Evolutionary conservation across 2,888 invertebrate genomes (phyloP), one percentile per base, ranked within the genome.

Genomic region (Trachelus tabidus): DNA sequence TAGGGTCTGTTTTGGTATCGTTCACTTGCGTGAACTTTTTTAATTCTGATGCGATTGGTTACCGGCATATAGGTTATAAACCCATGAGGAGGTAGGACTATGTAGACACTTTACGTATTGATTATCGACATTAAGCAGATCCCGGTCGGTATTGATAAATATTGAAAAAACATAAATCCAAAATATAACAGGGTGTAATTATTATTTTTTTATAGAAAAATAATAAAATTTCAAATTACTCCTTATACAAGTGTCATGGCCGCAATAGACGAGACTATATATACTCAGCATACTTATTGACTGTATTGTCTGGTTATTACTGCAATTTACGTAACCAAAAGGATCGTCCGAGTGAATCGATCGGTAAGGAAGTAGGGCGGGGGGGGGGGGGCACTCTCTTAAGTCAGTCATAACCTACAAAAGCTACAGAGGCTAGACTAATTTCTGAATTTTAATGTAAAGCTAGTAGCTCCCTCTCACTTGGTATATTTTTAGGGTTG

Each of bases 311-410:
- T 40, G 77, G 73, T 11, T 40, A 75, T 80, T 78, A n/a, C 73
- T 0, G 75, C 71, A 35, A 73, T 76, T 79, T 73, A 34, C 74
- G 78, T 40, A 78, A 81, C 73, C 1, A 56, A 56, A 23, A 23
- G 23, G 56, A 56, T 56, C 23, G 56, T 6, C 2, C 9, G 23
- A 23, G 9, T 23, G 23, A 23, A 56, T 56, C 23, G 56, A 56
- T 23, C 2, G 23, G 23, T 56, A 56, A 23, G 12, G 37, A 0
- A 12, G 11, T 11, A 4, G 4, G 37, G n/a, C n/a, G n/a, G 12
- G 6, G 23, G 56, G 2, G 56, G 56, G 15, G 4, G 1, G 15
- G 9, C 6, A 15, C 40, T 9, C 2, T 9, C 56, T 56, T 2
- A 56, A 15, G 1, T 23, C 1, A 56, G 6, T 2, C 23, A 56